A percentile compares a stretch with the other conserved stretches of the same genome.
phyloP scores from a whole-genome alignment of 2,113 vertebrate genomes.

The Scartelaos histophorus region DNA sequence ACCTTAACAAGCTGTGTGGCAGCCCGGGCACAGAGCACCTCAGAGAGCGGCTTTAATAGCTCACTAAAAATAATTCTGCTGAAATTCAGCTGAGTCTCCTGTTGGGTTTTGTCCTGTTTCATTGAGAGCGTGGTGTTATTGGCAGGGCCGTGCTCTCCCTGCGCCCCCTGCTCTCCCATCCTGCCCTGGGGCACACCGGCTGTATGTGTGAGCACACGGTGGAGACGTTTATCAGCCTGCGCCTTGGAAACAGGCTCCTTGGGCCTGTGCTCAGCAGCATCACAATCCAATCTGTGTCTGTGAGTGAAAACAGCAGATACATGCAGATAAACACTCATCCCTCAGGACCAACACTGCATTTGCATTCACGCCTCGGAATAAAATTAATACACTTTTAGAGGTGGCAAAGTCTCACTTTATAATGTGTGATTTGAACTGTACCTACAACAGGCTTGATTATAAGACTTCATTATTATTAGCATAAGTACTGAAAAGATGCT shows the following conservation, averaged over 20 bases:
- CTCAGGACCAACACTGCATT: neutral
- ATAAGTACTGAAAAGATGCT: neutral
- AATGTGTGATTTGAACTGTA: no score
- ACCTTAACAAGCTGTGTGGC: constrained; percentile 2
- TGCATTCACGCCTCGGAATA: neutral
- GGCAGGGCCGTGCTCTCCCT: neutral
- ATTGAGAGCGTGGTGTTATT: neutral
- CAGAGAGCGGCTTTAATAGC: constrained; percentile 21
- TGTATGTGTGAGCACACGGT: neutral
- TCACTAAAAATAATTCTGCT: constrained; percentile 36
- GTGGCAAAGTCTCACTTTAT: no score
- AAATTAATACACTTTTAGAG: neutral
- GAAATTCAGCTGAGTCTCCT: constrained; percentile 46
- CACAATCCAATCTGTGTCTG: neutral
- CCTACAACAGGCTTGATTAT: no score
- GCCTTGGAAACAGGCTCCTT: neutral
- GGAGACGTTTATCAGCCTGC: neutral
- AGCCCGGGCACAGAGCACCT: constrained; percentile 20
- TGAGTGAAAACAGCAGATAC: constrained; percentile 8
- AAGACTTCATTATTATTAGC: no score
- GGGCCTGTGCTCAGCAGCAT: neutral
- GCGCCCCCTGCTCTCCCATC: neutral
- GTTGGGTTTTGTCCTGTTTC: constrained; percentile 50
- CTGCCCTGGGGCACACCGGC: neutral
- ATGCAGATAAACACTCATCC: neutral